These are phyloP conservation scores for Coracopsis vasa DNA, from an alignment of 2,113 vertebrate species.

Conservation along the genomic window DNA sequence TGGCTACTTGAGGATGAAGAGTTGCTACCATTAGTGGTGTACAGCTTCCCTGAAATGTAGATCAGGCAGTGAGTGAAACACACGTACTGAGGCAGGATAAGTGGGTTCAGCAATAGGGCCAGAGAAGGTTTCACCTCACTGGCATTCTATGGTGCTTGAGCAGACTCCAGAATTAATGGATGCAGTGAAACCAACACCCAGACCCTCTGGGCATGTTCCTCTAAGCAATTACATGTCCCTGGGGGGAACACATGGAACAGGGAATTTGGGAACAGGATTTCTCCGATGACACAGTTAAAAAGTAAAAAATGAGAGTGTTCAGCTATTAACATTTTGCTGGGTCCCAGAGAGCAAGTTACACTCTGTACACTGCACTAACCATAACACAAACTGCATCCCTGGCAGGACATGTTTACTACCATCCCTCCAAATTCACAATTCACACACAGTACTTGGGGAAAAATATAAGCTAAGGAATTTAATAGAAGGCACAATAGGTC, in stretches of 20 bases:
- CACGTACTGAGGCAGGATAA: constrained; percentile 68
- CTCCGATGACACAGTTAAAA: neutral
- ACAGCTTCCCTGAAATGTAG: constrained; percentile 96
- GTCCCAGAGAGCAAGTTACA: neutral
- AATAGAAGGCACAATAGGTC: neutral
- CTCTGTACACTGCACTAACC: neutral
- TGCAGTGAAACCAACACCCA: neutral
- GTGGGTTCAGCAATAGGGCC: constrained; percentile 59
- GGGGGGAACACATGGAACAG: neutral
- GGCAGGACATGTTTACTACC: neutral
- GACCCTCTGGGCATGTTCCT: neutral
- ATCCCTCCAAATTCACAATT: neutral
- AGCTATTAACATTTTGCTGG: neutral
- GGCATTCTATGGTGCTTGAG: constrained; percentile 15
- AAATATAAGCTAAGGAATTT: neutral
- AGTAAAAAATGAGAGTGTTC: neutral
- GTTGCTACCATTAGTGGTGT: constrained; percentile 99
- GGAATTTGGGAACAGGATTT: neutral
- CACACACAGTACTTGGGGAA: neutral
- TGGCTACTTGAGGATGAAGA: constrained; percentile 96
- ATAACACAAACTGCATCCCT: neutral
- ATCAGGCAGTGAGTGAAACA: constrained; percentile 86
- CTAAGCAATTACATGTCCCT: neutral
- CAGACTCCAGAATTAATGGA: constrained; percentile 1
- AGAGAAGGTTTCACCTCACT: constrained; percentile 55